Evolutionary conservation across 2,797 vertebrate species (phyloP), one percentile per base, ranked within the genome.

Genomic region (Chanos chanos): DNA sequence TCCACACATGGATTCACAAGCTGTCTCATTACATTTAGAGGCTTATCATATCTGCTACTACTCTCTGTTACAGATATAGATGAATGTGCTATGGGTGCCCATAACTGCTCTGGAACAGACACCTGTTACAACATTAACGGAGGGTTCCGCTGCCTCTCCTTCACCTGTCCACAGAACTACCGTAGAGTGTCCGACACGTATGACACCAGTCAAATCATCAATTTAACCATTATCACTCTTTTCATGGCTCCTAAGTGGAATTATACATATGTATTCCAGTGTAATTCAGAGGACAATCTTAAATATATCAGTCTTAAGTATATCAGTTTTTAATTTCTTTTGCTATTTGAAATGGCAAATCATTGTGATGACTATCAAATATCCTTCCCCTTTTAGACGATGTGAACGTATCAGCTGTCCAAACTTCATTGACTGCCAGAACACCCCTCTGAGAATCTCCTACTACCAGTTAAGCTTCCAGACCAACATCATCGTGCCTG

Each of bases 381-480:
- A 24, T 13, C 33, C n/a, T 12, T 1, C 30, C 7, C 40, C 19
- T 9, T 39, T 4, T 64, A 98, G 95, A 71, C 91, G 93, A 73
- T 99, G 96, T 6, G 96, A 99, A 74, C 86, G 96, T 6, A 84
- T 91, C 45, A 83, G 75, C 37, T 99, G 96, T 66, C 89, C 88
- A 1, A 92, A 88, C 78, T 89, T 87, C 41, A 15, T 90, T 70
- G 92, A 94, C 33, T 99, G 96, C 79, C 95, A 97, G 71, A 94
- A 77, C 75, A 87, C 87, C 0, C 95, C 96, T 0, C 82, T 91
- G 27, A 87, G 91, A 58, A 95, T 98, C 81, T 95, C 95, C 5
- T 92, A 93, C 75, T 96, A 98, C 79, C 94, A 93, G 81, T 92
- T 99, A 71, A 95, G 85, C 84, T 94, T 97, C 85, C 95, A 95